Evolutionary conservation across 2,113 vertebrate genomes (phyloP).

Genomic region (Onychostoma macrolepis): DNA sequence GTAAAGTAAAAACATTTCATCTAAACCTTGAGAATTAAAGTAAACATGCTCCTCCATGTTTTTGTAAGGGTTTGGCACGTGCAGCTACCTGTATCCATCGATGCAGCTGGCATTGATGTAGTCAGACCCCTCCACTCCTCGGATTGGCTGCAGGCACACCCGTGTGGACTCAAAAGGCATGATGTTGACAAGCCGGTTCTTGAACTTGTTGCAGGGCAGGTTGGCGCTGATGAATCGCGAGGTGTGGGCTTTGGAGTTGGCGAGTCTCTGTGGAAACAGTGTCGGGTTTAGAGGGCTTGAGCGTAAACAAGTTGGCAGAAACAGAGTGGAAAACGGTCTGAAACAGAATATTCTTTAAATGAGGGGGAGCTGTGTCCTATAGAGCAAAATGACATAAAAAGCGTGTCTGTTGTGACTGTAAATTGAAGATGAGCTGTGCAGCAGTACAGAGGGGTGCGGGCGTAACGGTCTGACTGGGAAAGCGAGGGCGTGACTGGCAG

Average conservation of each 20-base stretch:
- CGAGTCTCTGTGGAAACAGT: slow-evolving; percentile 80
- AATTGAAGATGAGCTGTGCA: slow-evolving; percentile 28
- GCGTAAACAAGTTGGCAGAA: not conserved
- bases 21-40: slow-evolving; percentile 8
- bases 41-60: not conserved
- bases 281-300: not conserved
- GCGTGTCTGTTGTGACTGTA: slow-evolving; percentile 2
- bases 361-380: not conserved
- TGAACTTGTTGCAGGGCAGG: slow-evolving; percentile 97
- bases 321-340: not conserved
- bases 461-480: slow-evolving; percentile 13
- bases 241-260: slow-evolving; percentile 92
- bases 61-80: not conserved
- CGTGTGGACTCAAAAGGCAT: slow-evolving; percentile 94
- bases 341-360: not conserved
- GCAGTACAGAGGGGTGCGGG: not conserved
- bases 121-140: slow-evolving; percentile 94
- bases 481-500: slow-evolving; percentile 56
- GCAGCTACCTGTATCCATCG: slow-evolving; percentile 89
- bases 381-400: not conserved
- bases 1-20: not conserved
- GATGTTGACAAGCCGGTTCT: slow-evolving; percentile 95
- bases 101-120: slow-evolving; percentile 98
- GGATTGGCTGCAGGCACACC: slow-evolving; percentile 93
- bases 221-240: slow-evolving; percentile 97